phyloP scores from a whole-genome alignment of 2,888 invertebrate genomes.

The Argyra leucocephala region DNA sequence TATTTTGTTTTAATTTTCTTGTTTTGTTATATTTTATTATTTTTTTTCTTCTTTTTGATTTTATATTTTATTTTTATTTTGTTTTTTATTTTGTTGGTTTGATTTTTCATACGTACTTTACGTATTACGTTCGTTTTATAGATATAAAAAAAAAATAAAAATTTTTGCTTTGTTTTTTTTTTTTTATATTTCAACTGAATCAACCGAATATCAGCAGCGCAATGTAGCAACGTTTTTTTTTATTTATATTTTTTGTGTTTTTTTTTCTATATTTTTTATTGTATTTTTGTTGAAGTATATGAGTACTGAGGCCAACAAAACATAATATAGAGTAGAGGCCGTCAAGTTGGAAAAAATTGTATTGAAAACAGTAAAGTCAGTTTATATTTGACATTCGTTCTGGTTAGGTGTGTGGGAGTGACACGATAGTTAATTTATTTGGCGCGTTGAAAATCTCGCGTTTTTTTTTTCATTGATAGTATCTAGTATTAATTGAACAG shows the following conservation, averaged over 20 bases:
- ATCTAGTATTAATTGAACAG: not conserved
- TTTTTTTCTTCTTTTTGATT: not conserved
- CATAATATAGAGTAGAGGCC: not conserved
- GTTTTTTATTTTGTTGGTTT: not conserved
- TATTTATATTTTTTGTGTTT: not conserved
- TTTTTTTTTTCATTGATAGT: not conserved
- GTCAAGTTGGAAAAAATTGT: slow-evolving; percentile 9
- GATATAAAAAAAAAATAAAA: not conserved
- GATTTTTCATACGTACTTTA: slow-evolving; percentile 6
- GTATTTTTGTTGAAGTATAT: slow-evolving; percentile 1
- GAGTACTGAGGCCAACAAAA: slow-evolving; percentile 7
- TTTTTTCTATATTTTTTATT: not conserved
- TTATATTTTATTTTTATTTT: not conserved
- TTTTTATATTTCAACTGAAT: not conserved
- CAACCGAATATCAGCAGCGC: slow-evolving; percentile 4
- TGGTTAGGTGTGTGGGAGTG: slow-evolving; percentile 10
- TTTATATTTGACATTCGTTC: slow-evolving; percentile 11
- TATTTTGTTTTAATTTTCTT: too few species aligned
- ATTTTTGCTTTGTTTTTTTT: not conserved
- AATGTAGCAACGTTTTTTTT: not conserved
- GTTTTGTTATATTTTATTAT: not conserved
- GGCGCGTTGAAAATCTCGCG: slow-evolving; percentile 9
- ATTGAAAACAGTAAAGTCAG: slow-evolving; percentile 11
- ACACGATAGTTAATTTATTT: slow-evolving; percentile 8
- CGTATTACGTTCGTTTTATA: slow-evolving; percentile 6